These are phyloP conservation scores for Anodontia alba DNA, from an alignment of 2,888 invertebrate genomes.

Conservation along the genomic window DNA sequence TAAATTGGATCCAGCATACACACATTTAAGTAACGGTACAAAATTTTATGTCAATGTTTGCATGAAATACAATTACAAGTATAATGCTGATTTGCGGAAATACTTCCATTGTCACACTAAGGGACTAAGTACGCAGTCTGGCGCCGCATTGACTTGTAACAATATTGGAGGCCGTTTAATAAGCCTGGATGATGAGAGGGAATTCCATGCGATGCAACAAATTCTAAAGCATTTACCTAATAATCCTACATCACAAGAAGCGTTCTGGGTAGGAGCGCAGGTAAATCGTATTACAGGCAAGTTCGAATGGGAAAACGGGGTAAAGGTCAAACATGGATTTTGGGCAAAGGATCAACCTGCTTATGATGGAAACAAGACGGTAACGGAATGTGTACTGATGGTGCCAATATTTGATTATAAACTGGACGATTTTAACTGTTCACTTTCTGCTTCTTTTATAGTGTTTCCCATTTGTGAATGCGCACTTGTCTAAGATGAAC, in stretches of 20 bases:
- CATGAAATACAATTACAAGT: not conserved
- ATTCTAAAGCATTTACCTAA: not conserved
- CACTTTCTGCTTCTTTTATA: not conserved
- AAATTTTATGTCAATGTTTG: not conserved
- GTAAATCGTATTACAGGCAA: not conserved
- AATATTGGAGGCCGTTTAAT: not conserved
- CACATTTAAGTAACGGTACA: not conserved
- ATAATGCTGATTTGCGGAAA: not conserved
- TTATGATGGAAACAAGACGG: not conserved
- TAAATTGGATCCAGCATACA: not conserved
- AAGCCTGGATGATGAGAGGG: not conserved
- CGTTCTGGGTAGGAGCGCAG: not conserved
- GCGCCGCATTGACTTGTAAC: not conserved
- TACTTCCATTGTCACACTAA: not conserved
- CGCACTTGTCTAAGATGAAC: slow-evolving; percentile 33
- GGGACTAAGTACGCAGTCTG: not conserved
- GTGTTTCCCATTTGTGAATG: slow-evolving; percentile 1
- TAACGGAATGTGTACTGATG: not conserved
- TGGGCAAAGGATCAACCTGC: not conserved
- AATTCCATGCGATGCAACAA: not conserved
- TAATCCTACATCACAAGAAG: not conserved
- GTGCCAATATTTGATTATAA: not conserved
- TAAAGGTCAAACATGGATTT: not conserved
- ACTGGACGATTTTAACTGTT: not conserved
- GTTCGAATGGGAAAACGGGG: not conserved